phyloP scores from a whole-genome alignment of 2,888 invertebrate species.

The Candidula unifasciata region DNA sequence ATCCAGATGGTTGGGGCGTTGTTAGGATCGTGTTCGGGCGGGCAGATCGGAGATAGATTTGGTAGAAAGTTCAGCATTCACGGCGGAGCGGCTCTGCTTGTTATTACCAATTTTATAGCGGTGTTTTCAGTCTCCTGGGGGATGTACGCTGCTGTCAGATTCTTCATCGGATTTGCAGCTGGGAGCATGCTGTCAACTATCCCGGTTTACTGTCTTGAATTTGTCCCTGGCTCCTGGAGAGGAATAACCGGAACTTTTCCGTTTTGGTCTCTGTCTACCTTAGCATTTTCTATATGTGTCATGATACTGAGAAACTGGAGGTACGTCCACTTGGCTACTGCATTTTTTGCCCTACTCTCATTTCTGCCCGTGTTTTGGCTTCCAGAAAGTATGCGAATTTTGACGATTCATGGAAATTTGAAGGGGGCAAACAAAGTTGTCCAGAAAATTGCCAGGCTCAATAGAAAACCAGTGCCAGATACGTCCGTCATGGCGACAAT shows the following conservation, averaged over 20 bases:
- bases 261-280: neutral
- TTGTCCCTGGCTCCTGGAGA: neutral
- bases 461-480: slow-evolving; percentile 17
- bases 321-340: neutral
- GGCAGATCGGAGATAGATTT: slow-evolving; percentile 12
- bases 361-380: slow-evolving; percentile 13
- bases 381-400: slow-evolving; percentile 5
- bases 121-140: neutral
- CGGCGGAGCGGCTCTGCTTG: neutral
- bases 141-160: slow-evolving; percentile 20
- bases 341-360: neutral
- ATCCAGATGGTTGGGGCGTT: slow-evolving; percentile 75
- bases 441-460: neutral
- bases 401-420: slow-evolving; percentile 15
- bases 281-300: neutral
- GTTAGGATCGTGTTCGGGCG: slow-evolving; percentile 69
- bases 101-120: slow-evolving; percentile 9
- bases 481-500: neutral
- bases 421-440: neutral
- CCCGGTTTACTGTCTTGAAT: neutral
- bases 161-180: neutral
- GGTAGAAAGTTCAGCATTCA: slow-evolving; percentile 14
- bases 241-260: neutral
- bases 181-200: neutral
- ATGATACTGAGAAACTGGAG: slow-evolving; percentile 8